A percentile compares a stretch with the other conserved stretches of the same genome.
phyloP scores from a whole-genome alignment of 1,140 invertebrate genomes.

The Caerostris extrusa region DNA sequence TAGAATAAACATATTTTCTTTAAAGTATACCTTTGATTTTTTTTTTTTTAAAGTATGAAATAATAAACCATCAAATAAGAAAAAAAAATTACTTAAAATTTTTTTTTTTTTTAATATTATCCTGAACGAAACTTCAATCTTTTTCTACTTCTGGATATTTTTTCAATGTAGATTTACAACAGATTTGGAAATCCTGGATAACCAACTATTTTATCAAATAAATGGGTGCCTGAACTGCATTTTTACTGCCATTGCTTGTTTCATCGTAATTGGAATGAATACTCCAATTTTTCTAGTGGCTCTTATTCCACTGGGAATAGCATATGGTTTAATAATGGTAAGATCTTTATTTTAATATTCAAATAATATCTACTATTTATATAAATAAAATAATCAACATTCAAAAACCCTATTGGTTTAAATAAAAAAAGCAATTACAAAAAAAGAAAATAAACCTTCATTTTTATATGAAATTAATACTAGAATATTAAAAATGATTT shows the following conservation, averaged over 20 bases:
- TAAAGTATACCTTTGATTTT: too few relatives aligned
- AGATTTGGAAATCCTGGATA: constrained; percentile 80
- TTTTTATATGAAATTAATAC: too few relatives aligned
- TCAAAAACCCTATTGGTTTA: too few relatives aligned
- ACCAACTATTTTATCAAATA: constrained; percentile 80
- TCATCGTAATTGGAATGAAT: constrained; percentile 80
- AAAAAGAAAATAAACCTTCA: too few relatives aligned
- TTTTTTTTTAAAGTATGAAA: too few relatives aligned
- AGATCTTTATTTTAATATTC: neutral
- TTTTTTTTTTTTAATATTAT: neutral
- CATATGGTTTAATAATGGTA: constrained; percentile 82
- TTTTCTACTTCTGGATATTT: neutral
- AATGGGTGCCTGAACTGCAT: constrained; percentile 79
- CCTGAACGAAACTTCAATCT: neutral
- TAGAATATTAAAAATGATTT: too few relatives aligned
- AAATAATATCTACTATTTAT: too few relatives aligned
- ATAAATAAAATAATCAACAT: too few relatives aligned
- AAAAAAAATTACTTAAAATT: neutral
- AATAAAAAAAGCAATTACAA: too few relatives aligned
- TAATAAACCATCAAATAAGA: neutral
- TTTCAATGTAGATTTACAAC: constrained; percentile 73
- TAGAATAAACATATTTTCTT: too few relatives aligned
- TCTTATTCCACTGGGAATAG: constrained; percentile 80
- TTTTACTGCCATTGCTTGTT: constrained; percentile 79
- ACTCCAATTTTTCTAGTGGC: constrained; percentile 81